Evolutionary conservation across 2,888 invertebrate species (phyloP).

Genomic region (Cotesia congregata): DNA sequence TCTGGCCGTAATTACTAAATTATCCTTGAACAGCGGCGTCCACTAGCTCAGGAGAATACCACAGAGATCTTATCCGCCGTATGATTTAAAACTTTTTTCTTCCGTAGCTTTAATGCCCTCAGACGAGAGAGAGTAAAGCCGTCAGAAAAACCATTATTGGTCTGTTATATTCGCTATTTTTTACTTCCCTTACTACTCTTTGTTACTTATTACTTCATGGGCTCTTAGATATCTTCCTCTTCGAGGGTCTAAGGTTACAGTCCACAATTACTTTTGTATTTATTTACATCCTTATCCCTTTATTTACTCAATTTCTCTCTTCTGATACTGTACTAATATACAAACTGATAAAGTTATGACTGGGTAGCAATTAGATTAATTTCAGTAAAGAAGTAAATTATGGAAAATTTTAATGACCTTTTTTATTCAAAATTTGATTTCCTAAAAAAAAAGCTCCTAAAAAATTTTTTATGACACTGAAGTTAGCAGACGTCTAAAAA

Average conservation of each 20-base stretch:
- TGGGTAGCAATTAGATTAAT: not conserved
- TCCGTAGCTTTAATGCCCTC: conserved; percentile 33
- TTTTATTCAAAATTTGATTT: too few species aligned
- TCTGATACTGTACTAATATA: not conserved
- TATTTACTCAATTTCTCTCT: not conserved
- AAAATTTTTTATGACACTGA: too few species aligned
- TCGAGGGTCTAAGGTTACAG: not conserved
- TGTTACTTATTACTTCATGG: not conserved
- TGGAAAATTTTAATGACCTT: too few species aligned
- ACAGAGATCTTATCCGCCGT: conserved; percentile 37
- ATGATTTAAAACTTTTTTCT: conserved; percentile 36
- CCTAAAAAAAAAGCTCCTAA: too few species aligned
- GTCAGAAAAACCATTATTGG: conserved; percentile 25
- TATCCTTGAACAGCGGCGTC: conserved; percentile 63
- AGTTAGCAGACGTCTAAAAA: too few species aligned
- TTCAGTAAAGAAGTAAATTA: too few species aligned
- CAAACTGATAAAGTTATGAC: not conserved
- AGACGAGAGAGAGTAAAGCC: conserved; percentile 17
- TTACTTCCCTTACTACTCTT: not conserved
- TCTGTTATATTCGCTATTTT: conserved; percentile 25
- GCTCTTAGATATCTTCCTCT: not conserved
- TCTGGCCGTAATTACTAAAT: conserved; percentile 69
- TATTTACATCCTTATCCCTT: not conserved
- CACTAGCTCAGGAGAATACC: conserved; percentile 44
- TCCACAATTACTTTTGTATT: not conserved